A percentile compares a stretch with the other conserved stretches of the same genome.
phyloP scores from a whole-genome alignment of 2,888 invertebrate species.

The Cancer borealis region DNA sequence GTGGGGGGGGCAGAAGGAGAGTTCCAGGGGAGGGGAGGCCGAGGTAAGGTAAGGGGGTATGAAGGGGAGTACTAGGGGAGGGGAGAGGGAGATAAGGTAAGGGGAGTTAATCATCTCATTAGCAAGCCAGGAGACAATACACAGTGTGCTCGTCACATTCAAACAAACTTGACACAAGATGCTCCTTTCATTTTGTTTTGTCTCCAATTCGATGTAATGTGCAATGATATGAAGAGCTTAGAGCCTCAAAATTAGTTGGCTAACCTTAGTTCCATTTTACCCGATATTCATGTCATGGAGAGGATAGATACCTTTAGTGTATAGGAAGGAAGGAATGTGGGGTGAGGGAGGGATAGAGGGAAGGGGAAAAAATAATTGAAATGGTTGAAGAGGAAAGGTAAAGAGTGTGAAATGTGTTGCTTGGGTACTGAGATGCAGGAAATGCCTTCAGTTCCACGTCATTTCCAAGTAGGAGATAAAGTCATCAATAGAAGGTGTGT shows the following conservation, averaged over 20 bases:
- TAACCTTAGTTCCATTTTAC: too few relatives aligned
- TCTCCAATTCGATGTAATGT: too few relatives aligned
- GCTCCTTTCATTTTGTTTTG: too few relatives aligned
- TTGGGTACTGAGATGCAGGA: background rate
- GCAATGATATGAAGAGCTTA: too few relatives aligned
- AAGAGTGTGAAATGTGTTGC: background rate
- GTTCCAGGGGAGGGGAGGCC: too few relatives aligned
- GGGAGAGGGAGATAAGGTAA: background rate
- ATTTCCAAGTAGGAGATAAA: background rate
- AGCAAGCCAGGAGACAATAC: background rate
- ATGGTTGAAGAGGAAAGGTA: background rate
- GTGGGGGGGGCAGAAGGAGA: too few relatives aligned
- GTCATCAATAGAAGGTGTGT: background rate
- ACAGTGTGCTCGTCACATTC: too few relatives aligned
- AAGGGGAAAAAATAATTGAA: background rate
- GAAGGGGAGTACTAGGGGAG: background rate
- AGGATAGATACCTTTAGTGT: too few relatives aligned
- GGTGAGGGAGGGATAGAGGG: background rate
- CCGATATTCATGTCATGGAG: too few relatives aligned
- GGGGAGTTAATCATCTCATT: background rate
- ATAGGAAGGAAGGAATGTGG: background rate
- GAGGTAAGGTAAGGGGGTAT: background rate
- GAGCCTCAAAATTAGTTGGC: too few relatives aligned
- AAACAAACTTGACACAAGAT: too few relatives aligned
- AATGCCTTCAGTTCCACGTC: background rate